Evolutionary conservation across 2,888 invertebrate genomes (phyloP), one percentile per base, ranked within the genome.

Genomic region (Hirtodrosophila trivittata): DNA sequence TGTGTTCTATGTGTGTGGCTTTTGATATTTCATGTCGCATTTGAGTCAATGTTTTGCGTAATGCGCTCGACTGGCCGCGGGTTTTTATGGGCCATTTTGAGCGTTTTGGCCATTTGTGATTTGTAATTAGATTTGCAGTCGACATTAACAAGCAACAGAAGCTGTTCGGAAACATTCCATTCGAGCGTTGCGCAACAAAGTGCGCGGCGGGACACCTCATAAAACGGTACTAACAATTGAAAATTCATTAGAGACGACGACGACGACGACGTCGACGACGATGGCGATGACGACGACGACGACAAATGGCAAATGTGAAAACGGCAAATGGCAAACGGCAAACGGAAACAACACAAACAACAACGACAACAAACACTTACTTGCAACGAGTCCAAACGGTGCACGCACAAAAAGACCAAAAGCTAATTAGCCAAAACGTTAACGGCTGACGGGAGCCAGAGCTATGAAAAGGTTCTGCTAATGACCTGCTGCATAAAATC

Each of bases 351-450:
- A 37, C 30, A 58, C 18, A 10, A 46, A 18, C 6, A 13, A 32
- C 3, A 26, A 49, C 9, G 21, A 39, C 25, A 38, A 21, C 7
- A 41, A 52, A n/a, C 10, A 14, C 8, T 8, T 54, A 52, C 66
- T 60, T 73, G 76, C 75, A 71, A 75, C 52, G 47, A 41, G 76
- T 38, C 39, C 52, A 60, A 64, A 54, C 60, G 77, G 43, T 77
- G 69, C 81, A 76, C 81, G 75, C 75, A 76, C 75, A 69, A 68
- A 70, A 69, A 71, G 71, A 50, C 76, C 68, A 83, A 77, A 77
- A 77, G 77, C 83, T 77, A 77, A 77, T 77, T 77, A 83, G 80
- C 83, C 77, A 77, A 77, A 83, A 73, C 83, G 73, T 69, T 80
- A 73, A 77, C 83, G 60, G 64, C 76, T 63, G 59, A 63, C 57